Evolutionary conservation across 2,888 invertebrate species (phyloP).

Genomic region (Podotricha telesiphe): DNA sequence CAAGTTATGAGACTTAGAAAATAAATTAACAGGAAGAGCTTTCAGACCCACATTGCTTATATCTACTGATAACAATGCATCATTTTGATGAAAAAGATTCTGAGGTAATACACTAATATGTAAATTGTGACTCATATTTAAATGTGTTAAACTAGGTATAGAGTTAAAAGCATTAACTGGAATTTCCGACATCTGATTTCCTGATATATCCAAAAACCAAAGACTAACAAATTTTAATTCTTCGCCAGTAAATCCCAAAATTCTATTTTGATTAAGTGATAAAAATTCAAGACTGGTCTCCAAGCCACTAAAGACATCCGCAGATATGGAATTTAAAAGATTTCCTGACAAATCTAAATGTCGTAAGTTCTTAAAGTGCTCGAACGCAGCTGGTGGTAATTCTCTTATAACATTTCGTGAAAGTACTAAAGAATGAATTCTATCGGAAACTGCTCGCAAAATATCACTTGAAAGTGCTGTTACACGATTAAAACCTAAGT

Average conservation of each 20-base stretch:
- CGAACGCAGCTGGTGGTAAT: conserved; percentile 91
- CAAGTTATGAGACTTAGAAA: conserved; percentile 86
- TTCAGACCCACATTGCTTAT: conserved; percentile 89
- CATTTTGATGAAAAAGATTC: conserved; percentile 88
- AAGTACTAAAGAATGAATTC: conserved; percentile 88
- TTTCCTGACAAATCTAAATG: conserved; percentile 92
- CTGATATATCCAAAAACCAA: conserved; percentile 89
- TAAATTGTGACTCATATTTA: conserved; percentile 90
- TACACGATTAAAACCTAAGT: conserved; percentile 93
- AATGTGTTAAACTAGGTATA: conserved; percentile 86
- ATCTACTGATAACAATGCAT: conserved; percentile 87
- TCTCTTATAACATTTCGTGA: conserved; percentile 94
- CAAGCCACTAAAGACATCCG: conserved; percentile 89
- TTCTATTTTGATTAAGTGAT: conserved; percentile 89
- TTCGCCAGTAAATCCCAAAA: conserved; percentile 86
- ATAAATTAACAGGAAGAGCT: conserved; percentile 88
- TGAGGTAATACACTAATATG: conserved; percentile 86
- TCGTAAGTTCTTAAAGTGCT: conserved; percentile 88
- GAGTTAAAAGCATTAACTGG: conserved; percentile 87
- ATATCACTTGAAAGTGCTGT: conserved; percentile 92
- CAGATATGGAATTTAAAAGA: conserved; percentile 87
- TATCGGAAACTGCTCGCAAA: conserved; percentile 87
- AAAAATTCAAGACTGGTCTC: conserved; percentile 89
- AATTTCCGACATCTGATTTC: conserved; percentile 90
- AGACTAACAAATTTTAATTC: conserved; percentile 86